Evolutionary conservation across 2,113 vertebrate genomes (phyloP), one percentile per base, ranked within the genome.

Genomic region (Oreochromis spilurus): DNA sequence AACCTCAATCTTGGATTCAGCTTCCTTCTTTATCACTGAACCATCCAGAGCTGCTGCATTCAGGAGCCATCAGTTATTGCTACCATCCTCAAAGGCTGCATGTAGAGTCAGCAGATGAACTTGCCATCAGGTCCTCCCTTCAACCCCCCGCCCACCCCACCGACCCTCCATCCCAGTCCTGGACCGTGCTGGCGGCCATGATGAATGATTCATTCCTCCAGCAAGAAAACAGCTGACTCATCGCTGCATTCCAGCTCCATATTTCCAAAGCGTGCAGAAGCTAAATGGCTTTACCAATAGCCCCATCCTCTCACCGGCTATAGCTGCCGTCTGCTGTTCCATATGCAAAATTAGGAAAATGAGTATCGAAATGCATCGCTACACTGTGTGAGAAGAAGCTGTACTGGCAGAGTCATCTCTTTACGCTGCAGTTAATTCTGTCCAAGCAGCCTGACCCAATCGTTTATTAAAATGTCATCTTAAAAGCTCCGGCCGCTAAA

Each of bases 181-280:
- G 81, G 93, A 95, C 89, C 82, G 82, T 62, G 91, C 91, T 93
- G 88, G 90, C 87, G 85, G 90, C 91, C 90, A 93, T 93, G 95
- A 96, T 96, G 96, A 96, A 96, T 95, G 96, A 96, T 95, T 96
- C 95, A 96, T 96, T 92, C 88, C 83, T 81, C 24, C 57, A 45
- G 90, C 40, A 21, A 21, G 91, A 90, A 94, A 75, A 94, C 50
- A 87, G 95, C 95, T 95, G 95, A 97, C 87, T 96, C 95, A 95
- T 87, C 70, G 1, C 85, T 92, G 70, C 81, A 72, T 88, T 90
- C 84, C 84, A 84, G 85, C 91, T 88, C 88, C 92, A 90, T 90
- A 90, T 92, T 93, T 93, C 88, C 89, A 88, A 84, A 93, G 89
- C 88, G 82, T 90, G 87, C 87, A 90, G 90, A 81, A 89, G 88